phyloP scores from a whole-genome alignment of 92 coral and sea anemone genomes.

The Bergia sp. region DNA sequence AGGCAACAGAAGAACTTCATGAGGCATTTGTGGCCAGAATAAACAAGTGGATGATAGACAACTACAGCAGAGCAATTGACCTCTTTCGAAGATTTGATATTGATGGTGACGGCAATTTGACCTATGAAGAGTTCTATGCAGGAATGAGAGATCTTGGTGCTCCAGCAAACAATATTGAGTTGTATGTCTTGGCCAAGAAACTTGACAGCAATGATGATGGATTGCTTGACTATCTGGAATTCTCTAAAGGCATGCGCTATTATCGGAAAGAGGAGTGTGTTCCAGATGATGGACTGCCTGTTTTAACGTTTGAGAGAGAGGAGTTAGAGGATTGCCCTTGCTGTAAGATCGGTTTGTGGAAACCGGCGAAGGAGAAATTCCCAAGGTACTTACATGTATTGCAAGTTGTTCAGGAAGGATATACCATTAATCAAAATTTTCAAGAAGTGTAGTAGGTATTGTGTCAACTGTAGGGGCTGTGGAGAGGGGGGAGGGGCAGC shows the following conservation, averaged over 20 bases:
- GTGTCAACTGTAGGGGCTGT: background rate
- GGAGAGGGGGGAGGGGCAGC: too few species aligned
- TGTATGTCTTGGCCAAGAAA: slow-evolving; percentile 93
- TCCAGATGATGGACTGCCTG: slow-evolving; percentile 83
- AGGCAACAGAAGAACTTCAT: slow-evolving; percentile 93
- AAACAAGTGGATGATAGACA: slow-evolving; percentile 96
- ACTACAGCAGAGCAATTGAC: slow-evolving; percentile 94
- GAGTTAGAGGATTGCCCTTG: slow-evolving; percentile 93
- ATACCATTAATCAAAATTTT: background rate
- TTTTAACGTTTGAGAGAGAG: slow-evolving; percentile 88
- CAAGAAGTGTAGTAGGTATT: background rate
- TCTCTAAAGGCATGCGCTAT: slow-evolving; percentile 92
- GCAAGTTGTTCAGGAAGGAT: background rate
- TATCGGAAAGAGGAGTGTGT: slow-evolving; percentile 83
- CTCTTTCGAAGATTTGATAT: slow-evolving; percentile 94
- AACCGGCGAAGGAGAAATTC: slow-evolving; percentile 78
- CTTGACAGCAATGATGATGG: slow-evolving; percentile 88
- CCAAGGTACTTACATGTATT: slow-evolving; percentile 67
- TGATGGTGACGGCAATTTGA: slow-evolving; percentile 96
- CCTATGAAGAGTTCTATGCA: slow-evolving; percentile 96
- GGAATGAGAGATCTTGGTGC: slow-evolving; percentile 98
- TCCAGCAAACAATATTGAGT: slow-evolving; percentile 92
- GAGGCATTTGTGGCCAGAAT: slow-evolving; percentile 96
- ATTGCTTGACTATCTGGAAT: slow-evolving; percentile 89
- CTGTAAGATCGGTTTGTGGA: slow-evolving; percentile 95